phyloP scores from a whole-genome alignment of 2,797 vertebrate genomes.

The Enteromius trimaculatus region DNA sequence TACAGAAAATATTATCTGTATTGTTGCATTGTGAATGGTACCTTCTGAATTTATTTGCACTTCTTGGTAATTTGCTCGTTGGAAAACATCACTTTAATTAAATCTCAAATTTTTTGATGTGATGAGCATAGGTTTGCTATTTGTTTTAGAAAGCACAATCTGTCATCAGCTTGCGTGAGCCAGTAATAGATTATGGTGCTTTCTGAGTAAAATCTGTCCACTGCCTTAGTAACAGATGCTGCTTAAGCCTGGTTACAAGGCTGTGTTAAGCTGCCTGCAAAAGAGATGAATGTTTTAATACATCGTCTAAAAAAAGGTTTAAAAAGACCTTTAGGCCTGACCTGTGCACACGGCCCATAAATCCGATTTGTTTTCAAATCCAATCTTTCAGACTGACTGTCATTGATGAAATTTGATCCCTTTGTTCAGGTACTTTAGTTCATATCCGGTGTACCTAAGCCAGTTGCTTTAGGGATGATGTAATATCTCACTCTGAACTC shows the following conservation, averaged over 20 bases:
- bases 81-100: background rate
- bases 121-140: constrained; percentile 16
- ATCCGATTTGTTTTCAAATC: constrained; percentile 1
- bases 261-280: constrained; percentile 16
- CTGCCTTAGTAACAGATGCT: constrained; percentile 38
- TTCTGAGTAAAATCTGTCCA: constrained; percentile 34
- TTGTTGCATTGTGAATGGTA: background rate
- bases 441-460: background rate
- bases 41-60: background rate
- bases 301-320: constrained; percentile 20
- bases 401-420: background rate
- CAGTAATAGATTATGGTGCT: constrained; percentile 11
- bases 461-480: background rate
- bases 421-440: background rate
- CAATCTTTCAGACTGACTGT: constrained; percentile 13
- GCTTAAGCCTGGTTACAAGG: constrained; percentile 16
- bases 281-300: background rate
- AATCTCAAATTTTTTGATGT: background rate
- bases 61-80: background rate
- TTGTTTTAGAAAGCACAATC: constrained; percentile 38
- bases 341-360: background rate
- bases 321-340: constrained; percentile 13
- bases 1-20: constrained; percentile 10
- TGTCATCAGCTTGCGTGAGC: constrained; percentile 3
- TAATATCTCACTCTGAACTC: background rate